Evolutionary conservation across 2,113 vertebrate species (phyloP).

Genomic region (Bubalus kerabau): DNA sequence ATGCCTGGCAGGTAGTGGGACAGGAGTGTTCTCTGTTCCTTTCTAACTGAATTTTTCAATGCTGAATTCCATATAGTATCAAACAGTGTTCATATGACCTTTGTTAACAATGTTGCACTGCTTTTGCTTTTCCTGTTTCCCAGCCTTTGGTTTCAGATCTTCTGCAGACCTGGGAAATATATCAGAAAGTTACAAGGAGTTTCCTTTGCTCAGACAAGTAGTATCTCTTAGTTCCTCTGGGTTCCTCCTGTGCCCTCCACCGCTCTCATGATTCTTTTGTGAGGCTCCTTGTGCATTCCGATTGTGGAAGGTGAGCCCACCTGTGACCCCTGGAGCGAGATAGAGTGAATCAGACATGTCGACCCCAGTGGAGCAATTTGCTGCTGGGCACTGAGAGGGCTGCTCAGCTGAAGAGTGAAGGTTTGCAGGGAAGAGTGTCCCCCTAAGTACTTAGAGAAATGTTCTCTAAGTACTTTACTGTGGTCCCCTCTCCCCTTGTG

Average conservation of each 20-base stretch:
- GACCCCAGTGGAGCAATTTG: neutral
- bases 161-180: neutral
- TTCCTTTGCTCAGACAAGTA: neutral
- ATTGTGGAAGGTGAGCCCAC: neutral
- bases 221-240: neutral
- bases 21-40: neutral
- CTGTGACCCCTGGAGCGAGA: neutral
- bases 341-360: too few species aligned
- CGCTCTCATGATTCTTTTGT: neutral
- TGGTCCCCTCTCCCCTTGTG: neutral
- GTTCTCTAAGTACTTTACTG: neutral
- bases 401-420: neutral
- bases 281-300: neutral
- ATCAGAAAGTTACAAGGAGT: neutral
- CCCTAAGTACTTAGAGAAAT: neutral
- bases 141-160: neutral
- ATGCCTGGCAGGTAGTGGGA: neutral
- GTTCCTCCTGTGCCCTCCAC: neutral
- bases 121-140: neutral
- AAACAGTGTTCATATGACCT: neutral
- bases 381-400: neutral
- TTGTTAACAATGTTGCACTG: neutral
- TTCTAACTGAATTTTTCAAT: neutral
- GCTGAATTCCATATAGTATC: neutral
- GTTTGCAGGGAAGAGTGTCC: neutral